Conservation (phyloP, 1,140 invertebrate genomes). For the Apis cerana region DNA sequence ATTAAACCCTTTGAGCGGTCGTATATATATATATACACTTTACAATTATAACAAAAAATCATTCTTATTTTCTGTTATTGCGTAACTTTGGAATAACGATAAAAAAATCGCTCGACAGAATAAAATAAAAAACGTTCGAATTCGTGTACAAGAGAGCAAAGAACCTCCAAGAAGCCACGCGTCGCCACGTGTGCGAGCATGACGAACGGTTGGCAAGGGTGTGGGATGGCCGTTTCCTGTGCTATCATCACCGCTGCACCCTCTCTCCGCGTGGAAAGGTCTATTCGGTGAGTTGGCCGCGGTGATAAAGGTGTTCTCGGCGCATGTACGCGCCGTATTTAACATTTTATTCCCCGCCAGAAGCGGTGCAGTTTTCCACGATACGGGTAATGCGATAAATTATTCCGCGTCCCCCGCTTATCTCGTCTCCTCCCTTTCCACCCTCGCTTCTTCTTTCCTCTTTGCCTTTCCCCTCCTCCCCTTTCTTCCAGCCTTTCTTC, state of each 20-base stretch:
- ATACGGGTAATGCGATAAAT: constrained; percentile 59
- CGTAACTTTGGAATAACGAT: no score
- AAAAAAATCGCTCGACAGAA: no score
- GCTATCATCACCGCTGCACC: constrained; percentile 51
- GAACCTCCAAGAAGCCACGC: no score
- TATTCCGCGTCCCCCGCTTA: constrained; percentile 50
- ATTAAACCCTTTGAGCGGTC: no score
- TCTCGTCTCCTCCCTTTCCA: constrained; percentile 15
- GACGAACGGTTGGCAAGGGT: constrained; percentile 8
- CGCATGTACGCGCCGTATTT: constrained; percentile 42
- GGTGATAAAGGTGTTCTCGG: constrained; percentile 52
- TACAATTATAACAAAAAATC: no score
- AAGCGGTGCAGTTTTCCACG: constrained; percentile 54
- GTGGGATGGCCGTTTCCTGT: constrained; percentile 3
- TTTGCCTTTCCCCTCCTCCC: background rate
- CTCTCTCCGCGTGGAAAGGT: constrained; percentile 39
- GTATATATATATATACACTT: no score
- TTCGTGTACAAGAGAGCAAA: no score
- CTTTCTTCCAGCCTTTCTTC: background rate
- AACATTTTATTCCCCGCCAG: constrained; percentile 50
- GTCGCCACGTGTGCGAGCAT: background rate
- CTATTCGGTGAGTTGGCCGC: constrained; percentile 33
- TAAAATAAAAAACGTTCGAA: no score
- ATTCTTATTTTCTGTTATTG: no score
- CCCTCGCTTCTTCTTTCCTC: background rate